Base-by-base conservation (phyloP, 2,113 vertebrate species). In the Siniperca chuatsi region DNA sequence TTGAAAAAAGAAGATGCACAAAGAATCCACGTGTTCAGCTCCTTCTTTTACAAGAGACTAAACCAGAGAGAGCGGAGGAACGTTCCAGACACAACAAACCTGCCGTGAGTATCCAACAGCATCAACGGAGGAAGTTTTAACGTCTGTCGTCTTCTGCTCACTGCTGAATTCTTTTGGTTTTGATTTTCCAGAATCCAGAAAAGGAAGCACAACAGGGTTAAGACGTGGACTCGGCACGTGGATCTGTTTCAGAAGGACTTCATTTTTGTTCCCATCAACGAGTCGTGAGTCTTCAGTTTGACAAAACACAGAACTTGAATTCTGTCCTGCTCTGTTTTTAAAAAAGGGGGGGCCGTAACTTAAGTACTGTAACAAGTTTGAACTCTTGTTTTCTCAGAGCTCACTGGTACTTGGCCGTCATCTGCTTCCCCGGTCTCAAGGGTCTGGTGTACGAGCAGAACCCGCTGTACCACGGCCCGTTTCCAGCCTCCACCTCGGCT, bases 161-260 rank as follows among this genome's bases (percentile, higher is more conserved):
- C 6, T 0, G 7, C 12, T 52, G n/a, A 0, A 29, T 9, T 35
- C 35, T 5, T 65, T 29, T 57, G 29, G 9, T 62, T 35, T 65
- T 52, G 5, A 2, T 13, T 54, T 55, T n/a, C 29, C 90, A 99
- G 98, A 71, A 97, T 99, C 92, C 98, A 98, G 80, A 98, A 99
- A 54, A 96, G 97, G 82, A 97, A 98, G 66, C 98, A 99, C 84
- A 98, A 97, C 79, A 90, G 98, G 92, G 98, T 99, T 0, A 99
- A 98, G 96, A 99, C 98, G 0, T 99, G 98, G 98, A 99, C 98
- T 0, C 96, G 98, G 4, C 98, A 99, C 2, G 98, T 99, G 74
- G 98, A 99, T 85, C 97, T 99, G 79, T 99, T 99, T 92, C 97
- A 99, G 90, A 99, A 99, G 89, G 98, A 99, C 89, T 99, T 99